Base-by-base conservation (phyloP, 2,113 vertebrate species). In the Platysternon megacephalum region DNA sequence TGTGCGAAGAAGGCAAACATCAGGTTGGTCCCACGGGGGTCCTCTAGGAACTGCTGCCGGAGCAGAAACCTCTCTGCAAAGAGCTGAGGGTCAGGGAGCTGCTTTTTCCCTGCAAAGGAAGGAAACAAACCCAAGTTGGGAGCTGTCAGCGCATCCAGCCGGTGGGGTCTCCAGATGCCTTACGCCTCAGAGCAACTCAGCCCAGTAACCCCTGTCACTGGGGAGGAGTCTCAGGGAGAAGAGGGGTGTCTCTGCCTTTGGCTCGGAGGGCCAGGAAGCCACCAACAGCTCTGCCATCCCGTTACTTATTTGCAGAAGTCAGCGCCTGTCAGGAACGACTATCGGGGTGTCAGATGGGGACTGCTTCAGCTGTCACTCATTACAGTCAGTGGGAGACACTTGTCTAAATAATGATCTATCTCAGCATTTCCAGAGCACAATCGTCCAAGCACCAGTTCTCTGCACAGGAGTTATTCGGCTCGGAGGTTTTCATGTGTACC, bases 1-100 rank as follows among this genome's bases (percentile, higher is more conserved):
- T 99, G 99, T 80, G 99, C 99, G 12, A 99, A 99, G 98, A 99
- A 99, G 88, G 99, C 99, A 88, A 99, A 99, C 99, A 99, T 99
- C 94, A 99, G 68, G 95, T 99, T 99, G 92, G 98, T 97, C 85
- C 99, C 99, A 92, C 98, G 99, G 2, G 99, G 99, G 74, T 99
- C 99, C 0, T 99, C 98, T n/a, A 98, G 97, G 82, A 99, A 99
- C 58, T 93, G 98, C 53, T 89, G 96, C 82, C 99, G 98, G 95
- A 98, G 97, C 56, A 99, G 97, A 93, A 99, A 99, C 51, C 87
- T 98, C 79, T 98, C 97, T 0, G 98, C 98, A 89, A 99, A 85
- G 39, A 98, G 52, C 82, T 98, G 96, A 5, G 98, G 89, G n/a
- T 99, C 98, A 0, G 99, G 99, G 82, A 99, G 98, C 90, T 98